A percentile compares a stretch with the other conserved stretches of the same genome.
Conservation (phyloP, 2,113 vertebrate species). For the Albula goreensis region DNA sequence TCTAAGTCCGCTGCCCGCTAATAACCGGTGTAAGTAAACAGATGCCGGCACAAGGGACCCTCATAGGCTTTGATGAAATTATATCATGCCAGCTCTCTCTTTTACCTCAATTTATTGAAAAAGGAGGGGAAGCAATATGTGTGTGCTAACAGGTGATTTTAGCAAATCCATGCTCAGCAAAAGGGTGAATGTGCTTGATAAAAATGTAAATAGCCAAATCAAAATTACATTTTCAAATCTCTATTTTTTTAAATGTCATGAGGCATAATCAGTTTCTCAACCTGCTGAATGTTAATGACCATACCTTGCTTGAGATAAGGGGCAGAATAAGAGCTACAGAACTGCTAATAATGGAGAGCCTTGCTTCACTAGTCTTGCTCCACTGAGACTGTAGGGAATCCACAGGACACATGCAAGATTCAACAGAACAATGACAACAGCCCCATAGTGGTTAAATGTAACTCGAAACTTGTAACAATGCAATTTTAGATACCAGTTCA, state of each 20-base stretch:
- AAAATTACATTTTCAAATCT: background rate
- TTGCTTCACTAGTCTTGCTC: too few relatives aligned
- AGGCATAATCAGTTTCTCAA: background rate
- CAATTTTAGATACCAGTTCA: too few relatives aligned
- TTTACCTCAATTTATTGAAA: background rate
- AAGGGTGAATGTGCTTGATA: background rate
- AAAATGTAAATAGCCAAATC: background rate
- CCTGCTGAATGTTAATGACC: background rate
- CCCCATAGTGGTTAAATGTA: too few relatives aligned
- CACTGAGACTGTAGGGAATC: too few relatives aligned
- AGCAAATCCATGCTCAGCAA: background rate
- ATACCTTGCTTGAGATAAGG: too few relatives aligned
- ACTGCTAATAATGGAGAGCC: too few relatives aligned
- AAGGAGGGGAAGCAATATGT: background rate
- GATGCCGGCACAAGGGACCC: background rate
- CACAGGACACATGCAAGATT: too few relatives aligned
- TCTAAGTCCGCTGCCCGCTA: background rate
- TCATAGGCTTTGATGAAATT: background rate
- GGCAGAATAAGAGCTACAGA: too few relatives aligned
- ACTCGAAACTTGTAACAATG: too few relatives aligned
- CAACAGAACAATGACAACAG: too few relatives aligned
- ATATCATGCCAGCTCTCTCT: background rate
- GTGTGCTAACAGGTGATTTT: background rate
- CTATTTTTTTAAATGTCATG: background rate
- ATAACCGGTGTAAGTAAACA: background rate